Conservation (phyloP, 2,888 invertebrate genomes). For the Lasioglossum oenotherae region DNA sequence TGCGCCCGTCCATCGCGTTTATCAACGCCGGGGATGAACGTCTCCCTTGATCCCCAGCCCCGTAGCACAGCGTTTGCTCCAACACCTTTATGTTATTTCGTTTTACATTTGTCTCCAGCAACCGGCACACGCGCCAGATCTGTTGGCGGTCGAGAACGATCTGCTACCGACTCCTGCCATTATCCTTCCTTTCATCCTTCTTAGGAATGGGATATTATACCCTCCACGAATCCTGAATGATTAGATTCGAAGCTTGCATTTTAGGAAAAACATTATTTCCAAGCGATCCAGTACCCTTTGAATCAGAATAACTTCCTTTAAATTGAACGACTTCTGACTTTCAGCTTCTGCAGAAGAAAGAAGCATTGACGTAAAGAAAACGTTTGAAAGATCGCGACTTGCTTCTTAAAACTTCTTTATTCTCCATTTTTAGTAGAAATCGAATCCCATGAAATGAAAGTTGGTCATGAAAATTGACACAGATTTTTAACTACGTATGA, state of each 20-base stretch:
- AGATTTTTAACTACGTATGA: background rate
- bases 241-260: background rate
- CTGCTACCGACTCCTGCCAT: background rate
- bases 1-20: background rate
- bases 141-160: background rate
- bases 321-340: background rate
- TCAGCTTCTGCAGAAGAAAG: background rate
- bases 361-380: background rate
- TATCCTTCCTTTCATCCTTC: background rate
- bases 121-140: background rate
- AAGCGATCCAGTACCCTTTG: background rate
- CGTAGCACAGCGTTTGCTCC: background rate
- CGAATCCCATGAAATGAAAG: background rate
- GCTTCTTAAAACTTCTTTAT: background rate
- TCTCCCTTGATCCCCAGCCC: background rate
- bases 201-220: background rate
- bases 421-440: background rate
- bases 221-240: background rate
- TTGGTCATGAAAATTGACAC: background rate
- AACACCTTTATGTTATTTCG: background rate
- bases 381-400: background rate
- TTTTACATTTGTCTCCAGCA: background rate
- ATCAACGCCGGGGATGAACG: background rate
- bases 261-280: background rate
- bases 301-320: background rate